These are phyloP conservation scores for Marasmarcha lunaedactyla DNA, from an alignment of 2,888 invertebrate genomes.

Conservation along the genomic window DNA sequence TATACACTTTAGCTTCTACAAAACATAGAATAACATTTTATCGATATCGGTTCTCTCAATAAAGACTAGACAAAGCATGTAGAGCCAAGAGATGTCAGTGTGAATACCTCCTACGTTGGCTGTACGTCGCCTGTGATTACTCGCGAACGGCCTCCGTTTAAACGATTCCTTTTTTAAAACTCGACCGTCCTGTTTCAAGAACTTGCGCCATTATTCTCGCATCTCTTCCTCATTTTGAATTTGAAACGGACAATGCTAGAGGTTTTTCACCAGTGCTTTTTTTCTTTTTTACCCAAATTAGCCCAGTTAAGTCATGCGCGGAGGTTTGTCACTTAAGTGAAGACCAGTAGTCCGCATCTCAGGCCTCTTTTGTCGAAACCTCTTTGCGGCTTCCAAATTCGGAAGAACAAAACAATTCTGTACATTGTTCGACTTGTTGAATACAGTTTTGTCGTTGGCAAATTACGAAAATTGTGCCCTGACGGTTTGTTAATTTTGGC, in stretches of 20 bases:
- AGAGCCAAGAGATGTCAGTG: slow-evolving; percentile 8
- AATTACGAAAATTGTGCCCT: slow-evolving; percentile 45
- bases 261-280: slow-evolving; percentile 33
- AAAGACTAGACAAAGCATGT: too few species aligned
- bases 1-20: too few species aligned
- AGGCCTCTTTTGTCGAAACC: slow-evolving; percentile 30
- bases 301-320: slow-evolving; percentile 41
- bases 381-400: slow-evolving; percentile 35
- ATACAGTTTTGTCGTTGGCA: slow-evolving; percentile 30
- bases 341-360: slow-evolving; percentile 52
- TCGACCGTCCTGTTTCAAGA: slow-evolving; percentile 60
- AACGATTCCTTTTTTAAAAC: slow-evolving; percentile 63
- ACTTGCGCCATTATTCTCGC: slow-evolving; percentile 58
- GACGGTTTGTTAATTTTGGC: slow-evolving; percentile 31
- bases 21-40: too few species aligned
- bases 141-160: slow-evolving; percentile 64
- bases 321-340: slow-evolving; percentile 44
- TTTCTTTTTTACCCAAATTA: slow-evolving; percentile 35
- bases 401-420: slow-evolving; percentile 38
- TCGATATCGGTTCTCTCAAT: too few species aligned
- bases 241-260: slow-evolving; percentile 56
- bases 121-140: slow-evolving; percentile 62
- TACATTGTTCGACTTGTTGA: slow-evolving; percentile 25
- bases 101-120: slow-evolving; percentile 28
- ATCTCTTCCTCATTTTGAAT: slow-evolving; percentile 65